A percentile compares a stretch with the other conserved stretches of the same genome.
These are phyloP conservation scores for Xanthorhoe designata DNA, from an alignment of 2,888 invertebrate species.

Conservation along the genomic window DNA sequence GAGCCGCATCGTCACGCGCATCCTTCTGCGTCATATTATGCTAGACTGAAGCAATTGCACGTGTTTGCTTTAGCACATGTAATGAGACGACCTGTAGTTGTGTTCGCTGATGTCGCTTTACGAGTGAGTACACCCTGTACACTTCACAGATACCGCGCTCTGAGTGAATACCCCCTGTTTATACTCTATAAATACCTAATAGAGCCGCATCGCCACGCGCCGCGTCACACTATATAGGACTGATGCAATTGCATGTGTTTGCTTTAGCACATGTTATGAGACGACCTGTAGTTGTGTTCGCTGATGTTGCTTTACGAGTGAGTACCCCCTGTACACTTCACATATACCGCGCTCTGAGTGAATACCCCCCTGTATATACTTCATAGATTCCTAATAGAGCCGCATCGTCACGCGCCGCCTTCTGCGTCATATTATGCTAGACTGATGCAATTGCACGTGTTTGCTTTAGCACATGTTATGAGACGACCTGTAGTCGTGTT, in stretches of 20 bases:
- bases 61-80: conserved; percentile 94
- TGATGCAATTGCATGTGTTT: conserved; percentile 94
- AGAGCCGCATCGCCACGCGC: too few relatives aligned
- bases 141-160: too few relatives aligned
- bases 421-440: conserved; percentile 90
- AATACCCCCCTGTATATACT: too few relatives aligned
- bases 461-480: conserved; percentile 93
- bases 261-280: conserved; percentile 93
- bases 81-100: conserved; percentile 91
- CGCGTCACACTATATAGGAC: conserved; percentile 89
- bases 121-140: not conserved
- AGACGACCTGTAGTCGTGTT: conserved; percentile 92
- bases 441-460: conserved; percentile 93
- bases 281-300: conserved; percentile 93
- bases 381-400: too few relatives aligned
- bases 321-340: conserved; percentile 31
- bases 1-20: conserved; percentile 64
- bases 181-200: too few relatives aligned
- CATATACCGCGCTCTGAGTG: too few relatives aligned
- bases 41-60: conserved; percentile 94
- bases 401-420: conserved; percentile 64
- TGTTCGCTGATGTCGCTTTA: conserved; percentile 91
- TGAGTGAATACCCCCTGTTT: too few relatives aligned
- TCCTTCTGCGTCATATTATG: conserved; percentile 88
- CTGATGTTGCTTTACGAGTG: conserved; percentile 87